Evolutionary conservation across 2,888 invertebrate genomes (phyloP).

Genomic region (Dendrolimus pini): DNA sequence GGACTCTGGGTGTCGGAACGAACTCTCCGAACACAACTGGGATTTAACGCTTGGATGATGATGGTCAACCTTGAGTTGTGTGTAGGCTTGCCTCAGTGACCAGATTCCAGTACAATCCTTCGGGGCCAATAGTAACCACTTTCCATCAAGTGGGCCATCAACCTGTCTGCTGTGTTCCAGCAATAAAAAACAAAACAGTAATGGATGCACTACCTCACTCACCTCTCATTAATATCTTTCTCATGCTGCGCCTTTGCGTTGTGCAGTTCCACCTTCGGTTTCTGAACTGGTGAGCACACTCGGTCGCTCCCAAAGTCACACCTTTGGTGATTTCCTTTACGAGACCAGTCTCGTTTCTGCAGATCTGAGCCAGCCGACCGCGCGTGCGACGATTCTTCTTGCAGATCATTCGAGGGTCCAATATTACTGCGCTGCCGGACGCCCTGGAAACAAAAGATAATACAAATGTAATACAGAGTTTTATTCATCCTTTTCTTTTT

Average conservation of each 20-base stretch:
- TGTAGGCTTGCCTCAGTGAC: no score
- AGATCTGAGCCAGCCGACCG: conserved; percentile 88
- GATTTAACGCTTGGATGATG: no score
- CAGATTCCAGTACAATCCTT: no score
- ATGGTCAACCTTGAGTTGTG: no score
- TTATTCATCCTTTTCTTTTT: no score
- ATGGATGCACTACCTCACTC: conserved; percentile 19
- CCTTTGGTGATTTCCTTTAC: conserved; percentile 90
- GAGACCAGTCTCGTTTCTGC: conserved; percentile 87
- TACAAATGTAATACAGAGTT: neutral
- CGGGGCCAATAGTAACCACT: no score
- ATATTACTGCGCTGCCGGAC: conserved; percentile 89
- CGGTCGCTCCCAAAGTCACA: conserved; percentile 87
- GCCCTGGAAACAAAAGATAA: conserved; percentile 73
- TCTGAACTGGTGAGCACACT: conserved; percentile 92
- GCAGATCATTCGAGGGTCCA: conserved; percentile 93
- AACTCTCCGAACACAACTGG: no score
- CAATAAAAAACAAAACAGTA: no score
- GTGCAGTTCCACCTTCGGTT: conserved; percentile 94
- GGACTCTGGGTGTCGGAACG: no score
- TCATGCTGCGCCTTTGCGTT: conserved; percentile 85
- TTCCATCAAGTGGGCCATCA: no score
- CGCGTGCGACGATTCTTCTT: conserved; percentile 87
- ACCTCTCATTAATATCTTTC: conserved; percentile 92
- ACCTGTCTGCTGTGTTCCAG: no score